These are phyloP conservation scores for Oscheius sp. DNA, from an alignment of 2,888 invertebrate genomes.

Conservation along the genomic window DNA sequence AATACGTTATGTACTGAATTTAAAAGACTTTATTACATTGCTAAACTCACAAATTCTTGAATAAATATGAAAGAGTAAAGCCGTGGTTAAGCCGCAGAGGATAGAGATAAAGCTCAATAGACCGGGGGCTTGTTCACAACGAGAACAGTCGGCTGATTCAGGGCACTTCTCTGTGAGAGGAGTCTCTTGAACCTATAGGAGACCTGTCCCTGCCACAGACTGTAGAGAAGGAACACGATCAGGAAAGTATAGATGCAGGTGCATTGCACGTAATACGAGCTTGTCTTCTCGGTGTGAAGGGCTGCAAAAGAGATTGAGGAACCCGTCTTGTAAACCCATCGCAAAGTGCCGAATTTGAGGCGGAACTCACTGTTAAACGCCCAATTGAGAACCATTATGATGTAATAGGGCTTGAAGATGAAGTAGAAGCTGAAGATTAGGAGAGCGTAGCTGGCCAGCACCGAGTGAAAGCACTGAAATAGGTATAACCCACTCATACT, in stretches of 20 bases:
- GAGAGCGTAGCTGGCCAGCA: conserved; percentile 60
- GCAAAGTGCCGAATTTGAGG: neutral
- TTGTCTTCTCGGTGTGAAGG: conserved; percentile 64
- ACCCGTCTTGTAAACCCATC: neutral
- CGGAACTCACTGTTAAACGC: conserved; percentile 67
- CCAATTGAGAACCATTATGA: conserved; percentile 72
- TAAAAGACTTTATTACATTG: too few relatives aligned
- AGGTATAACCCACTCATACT: neutral
- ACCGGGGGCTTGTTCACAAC: conserved; percentile 54
- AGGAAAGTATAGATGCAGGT: conserved; percentile 55
- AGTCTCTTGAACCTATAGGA: conserved; percentile 56
- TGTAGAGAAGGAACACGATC: conserved; percentile 63
- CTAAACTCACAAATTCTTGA: neutral
- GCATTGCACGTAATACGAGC: conserved; percentile 66
- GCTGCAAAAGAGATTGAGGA: conserved; percentile 49
- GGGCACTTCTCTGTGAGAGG: conserved; percentile 32
- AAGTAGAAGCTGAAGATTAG: conserved; percentile 71
- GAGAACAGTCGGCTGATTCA: conserved; percentile 51
- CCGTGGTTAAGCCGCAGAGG: conserved; percentile 29
- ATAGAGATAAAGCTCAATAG: conserved; percentile 24
- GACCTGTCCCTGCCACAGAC: conserved; percentile 69
- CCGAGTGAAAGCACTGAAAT: conserved; percentile 70
- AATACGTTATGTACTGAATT: too few relatives aligned
- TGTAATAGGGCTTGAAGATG: conserved; percentile 72
- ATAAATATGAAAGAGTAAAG: conserved; percentile 20